Conservation (phyloP, 2,797 vertebrate genomes). For the Leptodactylus fallax region DNA sequence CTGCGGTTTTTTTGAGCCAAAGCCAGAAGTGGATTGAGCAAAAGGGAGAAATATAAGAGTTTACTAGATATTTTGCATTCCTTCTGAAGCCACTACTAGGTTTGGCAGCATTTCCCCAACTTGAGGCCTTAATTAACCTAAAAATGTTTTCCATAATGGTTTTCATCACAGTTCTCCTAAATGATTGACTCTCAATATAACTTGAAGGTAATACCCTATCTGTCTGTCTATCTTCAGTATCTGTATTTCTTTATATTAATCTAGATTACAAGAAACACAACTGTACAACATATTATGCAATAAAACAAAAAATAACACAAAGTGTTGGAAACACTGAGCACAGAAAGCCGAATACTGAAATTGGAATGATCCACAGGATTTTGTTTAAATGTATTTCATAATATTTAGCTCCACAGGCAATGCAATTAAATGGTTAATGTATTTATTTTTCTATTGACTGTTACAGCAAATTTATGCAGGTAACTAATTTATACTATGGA, state of each 20-base stretch:
- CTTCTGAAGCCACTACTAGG: no score
- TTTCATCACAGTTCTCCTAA: no score
- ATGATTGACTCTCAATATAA: no score
- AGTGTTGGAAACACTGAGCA: neutral
- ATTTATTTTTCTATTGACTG: slow-evolving; percentile 12
- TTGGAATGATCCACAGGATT: neutral
- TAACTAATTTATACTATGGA: slow-evolving; percentile 15
- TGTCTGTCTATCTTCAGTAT: neutral
- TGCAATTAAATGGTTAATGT: slow-evolving; percentile 1
- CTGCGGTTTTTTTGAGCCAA: no score
- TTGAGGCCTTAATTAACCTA: no score
- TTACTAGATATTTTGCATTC: no score
- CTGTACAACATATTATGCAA: neutral
- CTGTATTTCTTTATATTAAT: neutral
- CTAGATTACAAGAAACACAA: neutral
- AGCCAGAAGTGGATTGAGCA: no score
- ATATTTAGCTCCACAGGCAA: neutral
- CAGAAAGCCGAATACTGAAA: neutral
- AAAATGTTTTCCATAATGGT: no score
- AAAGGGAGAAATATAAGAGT: no score
- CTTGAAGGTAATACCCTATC: neutral
- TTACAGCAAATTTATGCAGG: neutral
- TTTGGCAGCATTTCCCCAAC: no score
- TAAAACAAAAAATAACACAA: neutral
- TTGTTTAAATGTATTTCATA: neutral